Conservation (phyloP, 2,113 vertebrate species). For the Gasterosteus nipponicus region DNA sequence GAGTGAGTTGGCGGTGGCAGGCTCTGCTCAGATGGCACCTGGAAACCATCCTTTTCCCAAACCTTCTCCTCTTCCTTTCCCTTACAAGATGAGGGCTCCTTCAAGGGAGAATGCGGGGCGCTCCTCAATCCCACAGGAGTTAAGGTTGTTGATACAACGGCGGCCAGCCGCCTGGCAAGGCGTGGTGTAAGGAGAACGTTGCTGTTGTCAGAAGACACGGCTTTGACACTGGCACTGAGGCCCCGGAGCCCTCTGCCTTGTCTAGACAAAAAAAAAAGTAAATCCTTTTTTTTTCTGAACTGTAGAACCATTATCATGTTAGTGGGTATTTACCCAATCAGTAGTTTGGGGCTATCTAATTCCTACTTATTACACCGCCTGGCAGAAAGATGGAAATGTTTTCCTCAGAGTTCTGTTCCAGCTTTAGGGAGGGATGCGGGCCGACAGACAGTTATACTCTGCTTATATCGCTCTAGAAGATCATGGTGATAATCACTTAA, state of each 20-base stretch:
- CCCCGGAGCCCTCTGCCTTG: slow-evolving; percentile 90
- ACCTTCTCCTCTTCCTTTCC: slow-evolving; percentile 64
- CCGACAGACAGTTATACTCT: neutral
- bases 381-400: neutral
- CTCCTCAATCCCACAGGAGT: slow-evolving; percentile 80
- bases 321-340: neutral
- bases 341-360: neutral
- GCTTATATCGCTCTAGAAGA: neutral
- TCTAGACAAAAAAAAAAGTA: slow-evolving; percentile 51
- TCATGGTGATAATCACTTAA: neutral
- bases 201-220: slow-evolving; percentile 86
- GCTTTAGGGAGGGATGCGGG: too few species aligned
- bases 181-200: slow-evolving; percentile 92
- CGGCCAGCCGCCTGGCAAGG: slow-evolving; percentile 85
- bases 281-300: neutral
- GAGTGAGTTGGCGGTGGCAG: slow-evolving; percentile 84
- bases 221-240: slow-evolving; percentile 84
- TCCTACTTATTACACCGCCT: neutral
- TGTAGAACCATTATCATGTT: neutral
- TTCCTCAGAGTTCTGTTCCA: neutral
- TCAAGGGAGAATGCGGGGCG: slow-evolving; percentile 81
- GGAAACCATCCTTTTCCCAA: slow-evolving; percentile 21
- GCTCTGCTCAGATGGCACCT: slow-evolving; percentile 53
- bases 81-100: slow-evolving; percentile 81
- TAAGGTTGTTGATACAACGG: slow-evolving; percentile 78